Conservation (phyloP, 2,113 vertebrate genomes). For the Chauna torquata region DNA sequence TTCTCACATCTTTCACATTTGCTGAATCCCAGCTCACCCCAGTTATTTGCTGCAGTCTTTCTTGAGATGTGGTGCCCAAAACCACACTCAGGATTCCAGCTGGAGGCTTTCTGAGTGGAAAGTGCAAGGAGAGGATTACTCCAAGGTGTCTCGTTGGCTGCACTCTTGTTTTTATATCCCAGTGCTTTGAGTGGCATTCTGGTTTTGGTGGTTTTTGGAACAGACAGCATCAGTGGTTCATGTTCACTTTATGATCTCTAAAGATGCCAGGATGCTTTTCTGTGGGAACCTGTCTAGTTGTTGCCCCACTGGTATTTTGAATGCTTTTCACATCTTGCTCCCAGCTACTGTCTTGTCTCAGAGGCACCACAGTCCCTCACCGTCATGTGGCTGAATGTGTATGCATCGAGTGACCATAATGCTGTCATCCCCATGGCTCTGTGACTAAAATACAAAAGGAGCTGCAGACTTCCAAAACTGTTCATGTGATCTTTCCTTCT, state of each 20-base stretch:
- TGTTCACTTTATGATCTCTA: not conserved
- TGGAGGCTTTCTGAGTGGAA: not conserved
- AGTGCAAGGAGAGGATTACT: not conserved
- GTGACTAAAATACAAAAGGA: not conserved
- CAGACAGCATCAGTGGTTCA: not conserved
- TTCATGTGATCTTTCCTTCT: not conserved
- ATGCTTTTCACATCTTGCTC: not conserved
- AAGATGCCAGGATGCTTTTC: not conserved
- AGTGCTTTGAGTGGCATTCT: not conserved
- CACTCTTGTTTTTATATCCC: not conserved
- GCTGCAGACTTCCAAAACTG: not conserved
- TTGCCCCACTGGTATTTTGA: not conserved
- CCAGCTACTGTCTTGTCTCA: not conserved
- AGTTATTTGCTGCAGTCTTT: not conserved
- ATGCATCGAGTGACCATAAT: rapidly evolving
- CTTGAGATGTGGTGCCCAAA: not conserved
- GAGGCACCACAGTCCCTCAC: not conserved
- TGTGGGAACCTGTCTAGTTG: not conserved
- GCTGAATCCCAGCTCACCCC: not conserved
- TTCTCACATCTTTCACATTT: not conserved
- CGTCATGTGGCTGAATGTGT: not conserved
- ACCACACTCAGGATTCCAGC: not conserved
- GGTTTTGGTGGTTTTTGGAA: not conserved
- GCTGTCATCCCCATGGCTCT: rapidly evolving
- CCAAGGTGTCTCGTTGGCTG: not conserved